Evolutionary conservation across 2,888 invertebrate genomes (phyloP).

Genomic region (Mechanitis messenoides): DNA sequence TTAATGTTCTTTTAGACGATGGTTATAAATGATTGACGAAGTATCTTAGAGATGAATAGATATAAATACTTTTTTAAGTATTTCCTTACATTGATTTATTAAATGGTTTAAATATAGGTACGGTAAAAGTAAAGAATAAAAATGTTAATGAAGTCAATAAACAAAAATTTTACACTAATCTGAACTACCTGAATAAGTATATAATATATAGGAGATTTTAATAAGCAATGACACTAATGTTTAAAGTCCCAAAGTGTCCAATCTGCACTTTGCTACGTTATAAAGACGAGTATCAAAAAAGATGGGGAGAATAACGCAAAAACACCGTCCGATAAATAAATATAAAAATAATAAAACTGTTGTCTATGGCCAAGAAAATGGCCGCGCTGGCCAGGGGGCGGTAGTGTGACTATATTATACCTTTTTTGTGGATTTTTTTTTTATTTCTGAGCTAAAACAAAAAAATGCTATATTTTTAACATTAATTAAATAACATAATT

Average conservation of each 20-base stretch:
- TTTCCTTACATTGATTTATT: too few relatives aligned
- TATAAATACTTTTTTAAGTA: too few relatives aligned
- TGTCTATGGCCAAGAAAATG: conserved; percentile 72
- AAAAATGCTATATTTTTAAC: too few relatives aligned
- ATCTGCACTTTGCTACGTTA: conserved; percentile 51
- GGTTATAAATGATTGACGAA: too few relatives aligned
- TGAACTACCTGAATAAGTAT: conserved; percentile 1
- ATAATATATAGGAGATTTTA: conserved; percentile 1
- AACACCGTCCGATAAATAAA: conserved; percentile 71
- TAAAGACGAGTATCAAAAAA: conserved; percentile 55
- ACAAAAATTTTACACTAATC: too few relatives aligned
- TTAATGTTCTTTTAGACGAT: too few relatives aligned
- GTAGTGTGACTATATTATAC: conserved; percentile 43
- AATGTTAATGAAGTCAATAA: too few relatives aligned
- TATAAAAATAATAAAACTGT: conserved; percentile 76
- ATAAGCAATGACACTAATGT: conserved; percentile 31
- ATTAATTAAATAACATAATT: too few relatives aligned
- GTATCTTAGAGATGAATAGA: too few relatives aligned
- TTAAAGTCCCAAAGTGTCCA: conserved; percentile 35
- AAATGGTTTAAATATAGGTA: too few relatives aligned
- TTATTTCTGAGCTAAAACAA: too few relatives aligned
- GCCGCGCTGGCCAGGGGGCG: conserved; percentile 61
- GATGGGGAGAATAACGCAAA: conserved; percentile 56
- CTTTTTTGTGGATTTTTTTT: conserved; percentile 3
- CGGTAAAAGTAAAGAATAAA: too few relatives aligned